phyloP scores from a whole-genome alignment of 2,113 vertebrate species.

The Eupsittula cactorum region DNA sequence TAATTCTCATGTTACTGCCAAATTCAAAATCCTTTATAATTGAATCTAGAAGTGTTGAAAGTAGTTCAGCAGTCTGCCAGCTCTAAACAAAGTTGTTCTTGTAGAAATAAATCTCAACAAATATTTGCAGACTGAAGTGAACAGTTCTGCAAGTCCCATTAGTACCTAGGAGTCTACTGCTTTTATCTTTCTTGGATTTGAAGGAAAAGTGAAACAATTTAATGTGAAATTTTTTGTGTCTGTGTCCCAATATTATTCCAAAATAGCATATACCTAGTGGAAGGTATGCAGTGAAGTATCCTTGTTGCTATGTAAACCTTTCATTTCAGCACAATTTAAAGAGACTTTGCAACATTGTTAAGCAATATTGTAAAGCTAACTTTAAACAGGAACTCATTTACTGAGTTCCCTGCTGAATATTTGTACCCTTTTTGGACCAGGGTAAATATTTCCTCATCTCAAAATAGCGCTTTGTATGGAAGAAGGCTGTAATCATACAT shows the following conservation, averaged over 20 bases:
- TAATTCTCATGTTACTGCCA: not conserved
- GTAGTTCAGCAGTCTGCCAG: not conserved
- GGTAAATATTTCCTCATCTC: not conserved
- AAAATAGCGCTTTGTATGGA: not conserved
- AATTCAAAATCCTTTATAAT: not conserved
- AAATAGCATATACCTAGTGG: not conserved
- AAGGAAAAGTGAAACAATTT: slow-evolving; percentile 5
- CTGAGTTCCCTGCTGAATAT: not conserved
- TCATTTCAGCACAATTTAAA: not conserved
- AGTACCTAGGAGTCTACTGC: not conserved
- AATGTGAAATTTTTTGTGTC: not conserved
- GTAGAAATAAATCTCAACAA: slow-evolving; percentile 1
- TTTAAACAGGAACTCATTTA: not conserved
- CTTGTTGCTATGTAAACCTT: not conserved
- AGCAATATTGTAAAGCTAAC: not conserved
- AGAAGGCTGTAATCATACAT: not conserved
- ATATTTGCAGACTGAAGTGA: not conserved
- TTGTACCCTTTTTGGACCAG: not conserved
- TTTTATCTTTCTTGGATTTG: not conserved
- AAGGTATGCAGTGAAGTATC: not conserved
- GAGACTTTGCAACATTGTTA: not conserved
- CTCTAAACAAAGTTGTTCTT: not conserved
- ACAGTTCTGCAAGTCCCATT: not conserved
- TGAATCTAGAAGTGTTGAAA: not conserved
- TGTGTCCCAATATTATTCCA: not conserved